Conservation (phyloP, 2,888 invertebrate species). For the Tridacna crocea region DNA sequence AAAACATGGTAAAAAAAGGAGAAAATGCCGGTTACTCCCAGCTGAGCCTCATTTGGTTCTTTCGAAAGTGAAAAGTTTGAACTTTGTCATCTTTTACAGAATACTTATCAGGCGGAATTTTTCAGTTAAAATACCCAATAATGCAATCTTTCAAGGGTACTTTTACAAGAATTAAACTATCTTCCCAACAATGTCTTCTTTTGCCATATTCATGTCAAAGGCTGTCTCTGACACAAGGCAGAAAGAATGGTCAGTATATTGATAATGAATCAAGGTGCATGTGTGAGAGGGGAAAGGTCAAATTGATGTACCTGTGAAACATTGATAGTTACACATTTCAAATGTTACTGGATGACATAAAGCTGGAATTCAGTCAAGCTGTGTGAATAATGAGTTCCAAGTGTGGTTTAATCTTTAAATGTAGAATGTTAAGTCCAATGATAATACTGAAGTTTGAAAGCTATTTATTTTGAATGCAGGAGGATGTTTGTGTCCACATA, state of each 20-base stretch:
- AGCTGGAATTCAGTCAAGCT: conserved; percentile 2
- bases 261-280: neutral
- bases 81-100: no score
- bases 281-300: neutral
- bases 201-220: neutral
- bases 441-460: conserved; percentile 14
- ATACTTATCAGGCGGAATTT: no score
- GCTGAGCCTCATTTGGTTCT: neutral
- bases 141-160: neutral
- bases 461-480: neutral
- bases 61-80: neutral
- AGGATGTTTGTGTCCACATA: no score
- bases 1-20: no score
- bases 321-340: no score
- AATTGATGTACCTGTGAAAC: neutral
- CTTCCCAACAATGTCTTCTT: neutral
- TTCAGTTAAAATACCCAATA: neutral
- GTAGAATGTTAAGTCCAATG: conserved; percentile 1
- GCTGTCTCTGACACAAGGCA: neutral
- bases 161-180: no score
- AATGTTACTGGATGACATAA: neutral
- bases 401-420: conserved; percentile 18
- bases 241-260: neutral
- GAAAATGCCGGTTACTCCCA: neutral
- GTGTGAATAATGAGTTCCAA: conserved; percentile 16